These are phyloP conservation scores for Dipodomys stephensi DNA, from an alignment of 2,113 vertebrate genomes.

Conservation along the genomic window DNA sequence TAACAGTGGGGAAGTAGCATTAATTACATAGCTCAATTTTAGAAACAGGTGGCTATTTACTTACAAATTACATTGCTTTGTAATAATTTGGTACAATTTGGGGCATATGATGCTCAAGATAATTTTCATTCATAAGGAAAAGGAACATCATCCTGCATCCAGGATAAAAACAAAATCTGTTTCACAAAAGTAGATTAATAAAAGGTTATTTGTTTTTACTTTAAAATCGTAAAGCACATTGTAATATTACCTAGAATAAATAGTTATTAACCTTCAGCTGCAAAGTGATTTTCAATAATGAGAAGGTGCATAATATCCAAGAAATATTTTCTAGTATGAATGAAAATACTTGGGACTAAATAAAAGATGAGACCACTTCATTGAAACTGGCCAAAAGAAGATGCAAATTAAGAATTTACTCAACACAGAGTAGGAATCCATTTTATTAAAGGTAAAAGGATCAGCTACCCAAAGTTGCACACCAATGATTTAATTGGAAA, in stretches of 20 bases:
- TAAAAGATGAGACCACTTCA: conserved; percentile 78
- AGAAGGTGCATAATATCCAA: conserved; percentile 62
- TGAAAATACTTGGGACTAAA: conserved; percentile 71
- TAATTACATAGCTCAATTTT: background rate
- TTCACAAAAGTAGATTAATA: conserved; percentile 72
- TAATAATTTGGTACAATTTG: conserved; percentile 21
- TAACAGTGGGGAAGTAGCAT: background rate
- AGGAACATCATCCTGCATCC: conserved; percentile 30
- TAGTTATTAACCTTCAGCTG: conserved; percentile 77
- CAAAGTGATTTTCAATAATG: conserved; percentile 74
- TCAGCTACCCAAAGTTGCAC: conserved; percentile 70
- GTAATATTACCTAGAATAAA: conserved; percentile 80
- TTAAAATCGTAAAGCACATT: conserved; percentile 77
- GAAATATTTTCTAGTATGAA: conserved; percentile 71
- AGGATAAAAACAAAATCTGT: conserved; percentile 72
- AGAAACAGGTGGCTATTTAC: conserved; percentile 30
- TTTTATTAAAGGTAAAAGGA: conserved; percentile 77
- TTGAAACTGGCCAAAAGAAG: conserved; percentile 79
- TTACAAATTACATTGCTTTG: conserved; percentile 53
- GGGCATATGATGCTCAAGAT: conserved; percentile 40
- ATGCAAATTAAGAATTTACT: conserved; percentile 80
- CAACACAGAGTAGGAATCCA: conserved; percentile 71
- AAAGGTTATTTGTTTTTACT: conserved; percentile 75
- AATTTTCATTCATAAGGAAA: conserved; percentile 68
- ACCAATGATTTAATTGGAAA: conserved; percentile 81